These are phyloP conservation scores for Muschampia plurimacula DNA, from an alignment of 2,888 invertebrate species.

Conservation along the genomic window DNA sequence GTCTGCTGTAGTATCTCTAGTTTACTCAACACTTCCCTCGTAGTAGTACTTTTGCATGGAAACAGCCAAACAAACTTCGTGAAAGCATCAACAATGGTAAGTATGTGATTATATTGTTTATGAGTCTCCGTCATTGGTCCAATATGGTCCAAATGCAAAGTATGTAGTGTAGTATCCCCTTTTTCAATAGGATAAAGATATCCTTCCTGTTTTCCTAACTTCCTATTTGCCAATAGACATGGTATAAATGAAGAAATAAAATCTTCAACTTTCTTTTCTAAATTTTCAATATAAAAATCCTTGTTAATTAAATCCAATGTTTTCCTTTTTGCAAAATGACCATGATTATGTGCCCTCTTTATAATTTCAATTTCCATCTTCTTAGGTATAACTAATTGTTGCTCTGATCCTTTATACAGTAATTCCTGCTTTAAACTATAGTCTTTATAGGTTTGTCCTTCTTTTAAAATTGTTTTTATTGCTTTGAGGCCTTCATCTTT, in stretches of 20 bases:
- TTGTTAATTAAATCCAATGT: not conserved
- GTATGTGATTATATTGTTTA: not conserved
- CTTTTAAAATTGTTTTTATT: not conserved
- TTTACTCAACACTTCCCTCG: not conserved
- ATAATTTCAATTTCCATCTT: not conserved
- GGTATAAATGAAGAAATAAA: not conserved
- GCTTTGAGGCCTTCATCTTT: not conserved
- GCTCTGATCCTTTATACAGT: not conserved
- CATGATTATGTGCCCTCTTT: not conserved
- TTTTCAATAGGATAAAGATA: not conserved
- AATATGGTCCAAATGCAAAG: constrained; percentile 2
- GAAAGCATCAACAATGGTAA: constrained; percentile 2
- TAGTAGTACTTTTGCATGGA: not conserved
- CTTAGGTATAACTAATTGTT: not conserved
- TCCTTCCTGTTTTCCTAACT: not conserved
- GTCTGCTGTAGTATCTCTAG: constrained; percentile 4
- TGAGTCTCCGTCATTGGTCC: not conserved
- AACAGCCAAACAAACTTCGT: constrained; percentile 7
- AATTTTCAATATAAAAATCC: not conserved
- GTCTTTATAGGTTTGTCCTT: not conserved
- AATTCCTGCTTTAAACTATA: not conserved
- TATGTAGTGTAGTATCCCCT: not conserved
- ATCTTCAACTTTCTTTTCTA: not conserved
- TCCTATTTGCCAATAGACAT: not conserved
- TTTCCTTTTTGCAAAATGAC: not conserved